Base-by-base conservation (phyloP, 2,797 vertebrate genomes). In the Taeniopygia guttata region DNA sequence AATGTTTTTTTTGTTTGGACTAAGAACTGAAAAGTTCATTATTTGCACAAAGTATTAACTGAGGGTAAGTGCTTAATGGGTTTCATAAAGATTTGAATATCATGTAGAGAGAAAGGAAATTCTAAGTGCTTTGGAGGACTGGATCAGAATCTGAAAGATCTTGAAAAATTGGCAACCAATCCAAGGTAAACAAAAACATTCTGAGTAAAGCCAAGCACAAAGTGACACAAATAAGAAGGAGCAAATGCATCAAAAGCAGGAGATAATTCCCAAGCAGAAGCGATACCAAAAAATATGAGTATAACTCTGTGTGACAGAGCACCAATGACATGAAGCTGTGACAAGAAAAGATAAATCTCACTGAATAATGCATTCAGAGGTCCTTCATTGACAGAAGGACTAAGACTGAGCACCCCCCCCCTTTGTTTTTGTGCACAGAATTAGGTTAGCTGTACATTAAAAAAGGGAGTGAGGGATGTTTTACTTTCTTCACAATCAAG, bases 31-130 rank as follows among this genome's bases (percentile, higher is more conserved):
- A 74, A 94, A 60, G 58, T 2, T 76, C 29, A 45, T 85, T 93
- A 86, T 93, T 95, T 95, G 69, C 51, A 84, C 32, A 81, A 95
- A 58, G 83, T 81, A 94, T 94, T 94, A 95, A 88, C 62, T 22
- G 9, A 51, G 23, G 20, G 14, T 75, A 89, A 80, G 40, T 55
- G 25, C 43, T 87, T 93, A 93, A 78, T 36, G 58, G 32, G 42
- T 38, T 68, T 91, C 49, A 62, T 26, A 80, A 59, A 63, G 54
- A 60, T 49, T 2, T 83, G 25, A 78, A 22, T 43, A 78, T 68
- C 63, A 66, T 19, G 27, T 5, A 48, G 17, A 63, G 25, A 87
- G 76, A 70, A 84, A 72, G 32, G 10, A 90, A 81, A 29, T 72
- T 86, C 43, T 30, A 72, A 81, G 38, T 51, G 36, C 51, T 78